phyloP scores from a whole-genome alignment of 2,888 invertebrate genomes.

The Drosophila antonietae region DNA sequence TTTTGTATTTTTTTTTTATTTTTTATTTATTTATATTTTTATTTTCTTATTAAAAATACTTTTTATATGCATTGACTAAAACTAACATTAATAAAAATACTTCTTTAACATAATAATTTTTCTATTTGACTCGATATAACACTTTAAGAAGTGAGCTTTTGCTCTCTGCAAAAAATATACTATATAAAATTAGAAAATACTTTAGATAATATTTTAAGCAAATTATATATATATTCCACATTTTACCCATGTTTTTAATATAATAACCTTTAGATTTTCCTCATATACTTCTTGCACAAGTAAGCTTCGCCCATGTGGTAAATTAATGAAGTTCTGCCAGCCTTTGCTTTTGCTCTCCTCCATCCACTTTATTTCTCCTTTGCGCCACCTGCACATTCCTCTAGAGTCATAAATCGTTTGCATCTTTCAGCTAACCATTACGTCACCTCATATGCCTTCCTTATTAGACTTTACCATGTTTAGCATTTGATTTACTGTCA shows the following conservation, averaged over 20 bases:
- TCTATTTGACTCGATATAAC: no score
- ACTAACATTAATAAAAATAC: no score
- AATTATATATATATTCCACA: not conserved
- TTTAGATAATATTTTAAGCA: no score
- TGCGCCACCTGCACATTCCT: slow-evolving; percentile 1
- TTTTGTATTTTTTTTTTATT: no score
- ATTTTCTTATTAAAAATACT: no score
- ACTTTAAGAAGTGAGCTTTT: no score
- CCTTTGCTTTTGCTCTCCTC: not conserved
- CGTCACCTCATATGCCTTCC: slow-evolving; percentile 24
- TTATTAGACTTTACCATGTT: slow-evolving; percentile 33
- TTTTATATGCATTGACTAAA: no score
- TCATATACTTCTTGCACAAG: not conserved
- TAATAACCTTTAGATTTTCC: not conserved
- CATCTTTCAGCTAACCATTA: slow-evolving; percentile 11
- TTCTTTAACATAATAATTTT: no score
- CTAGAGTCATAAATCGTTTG: slow-evolving; percentile 16
- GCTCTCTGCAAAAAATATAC: no score
- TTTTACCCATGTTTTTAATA: no score
- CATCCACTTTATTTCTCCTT: not conserved
- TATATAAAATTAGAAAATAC: no score
- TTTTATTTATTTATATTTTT: no score
- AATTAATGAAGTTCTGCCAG: not conserved
- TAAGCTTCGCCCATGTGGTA: not conserved
- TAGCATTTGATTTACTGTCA: slow-evolving; percentile 43